Percentiles rank a stretch among this genome's conserved stretches.
phyloP scores from a whole-genome alignment of 2,797 vertebrate genomes.

The Monodelphis domestica region DNA sequence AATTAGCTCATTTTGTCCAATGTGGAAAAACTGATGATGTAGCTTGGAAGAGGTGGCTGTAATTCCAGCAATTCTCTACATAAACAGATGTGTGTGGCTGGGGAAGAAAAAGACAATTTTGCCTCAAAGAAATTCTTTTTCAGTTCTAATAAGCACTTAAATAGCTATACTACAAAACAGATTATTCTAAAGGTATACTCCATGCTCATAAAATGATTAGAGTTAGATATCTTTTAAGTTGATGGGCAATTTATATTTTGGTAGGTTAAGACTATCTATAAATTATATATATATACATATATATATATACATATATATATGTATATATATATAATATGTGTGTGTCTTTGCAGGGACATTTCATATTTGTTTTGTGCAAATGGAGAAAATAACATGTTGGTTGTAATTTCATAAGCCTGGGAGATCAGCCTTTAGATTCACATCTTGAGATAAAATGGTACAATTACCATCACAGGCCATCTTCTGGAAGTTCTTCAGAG shows the following conservation, averaged over 20 bases:
- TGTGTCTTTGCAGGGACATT: conserved; percentile 61
- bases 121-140: conserved; percentile 57
- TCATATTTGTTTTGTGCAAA: conserved; percentile 79
- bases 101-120: conserved; percentile 26
- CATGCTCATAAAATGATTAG: conserved; percentile 73
- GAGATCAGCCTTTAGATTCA: conserved; percentile 78
- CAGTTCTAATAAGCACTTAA: conserved; percentile 66
- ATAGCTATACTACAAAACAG: conserved; percentile 45
- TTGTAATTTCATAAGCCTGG: conserved; percentile 83
- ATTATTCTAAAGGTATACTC: conserved; percentile 42
- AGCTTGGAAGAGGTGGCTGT: conserved; percentile 19
- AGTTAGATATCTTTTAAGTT: conserved; percentile 55
- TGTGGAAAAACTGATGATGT: conserved; percentile 15
- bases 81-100: conserved; percentile 25
- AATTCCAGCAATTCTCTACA: conserved; percentile 42
- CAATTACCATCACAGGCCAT: conserved; percentile 80
- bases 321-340: no score
- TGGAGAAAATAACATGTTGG: conserved; percentile 82
- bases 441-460: conserved; percentile 81
- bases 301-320: no score
- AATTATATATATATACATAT: no score
- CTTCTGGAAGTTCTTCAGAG: conserved; percentile 86
- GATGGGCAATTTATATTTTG: conserved; percentile 51
- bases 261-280: conserved; percentile 77
- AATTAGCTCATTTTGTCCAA: not conserved